phyloP scores from a whole-genome alignment of 1,140 invertebrate genomes.

The Brachionus plicatilis region DNA sequence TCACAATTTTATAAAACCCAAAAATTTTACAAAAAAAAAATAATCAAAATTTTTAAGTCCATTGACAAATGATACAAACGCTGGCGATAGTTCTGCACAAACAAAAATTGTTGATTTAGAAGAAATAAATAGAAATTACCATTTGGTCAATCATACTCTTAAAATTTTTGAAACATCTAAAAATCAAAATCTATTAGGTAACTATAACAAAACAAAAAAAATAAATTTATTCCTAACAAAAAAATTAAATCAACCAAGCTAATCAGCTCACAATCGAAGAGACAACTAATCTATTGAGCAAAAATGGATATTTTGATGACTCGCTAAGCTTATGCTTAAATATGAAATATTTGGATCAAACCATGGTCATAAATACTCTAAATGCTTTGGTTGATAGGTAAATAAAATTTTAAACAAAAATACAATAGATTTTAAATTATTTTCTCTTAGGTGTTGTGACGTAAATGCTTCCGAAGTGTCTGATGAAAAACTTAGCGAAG shows the following conservation, averaged over 20 bases:
- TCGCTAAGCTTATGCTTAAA: not conserved
- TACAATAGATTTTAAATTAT: not conserved
- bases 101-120: constrained; percentile 1
- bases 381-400: not conserved
- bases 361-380: not conserved
- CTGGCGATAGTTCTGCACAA: not conserved
- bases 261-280: constrained; percentile 9
- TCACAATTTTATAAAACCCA: not conserved
- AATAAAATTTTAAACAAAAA: not conserved
- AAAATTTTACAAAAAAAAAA: not conserved
- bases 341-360: not conserved
- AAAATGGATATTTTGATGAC: constrained; percentile 21
- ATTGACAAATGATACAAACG: not conserved
- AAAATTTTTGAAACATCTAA: not conserved
- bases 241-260: not conserved
- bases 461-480: not conserved
- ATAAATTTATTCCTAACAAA: not conserved
- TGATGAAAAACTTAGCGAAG: not conserved
- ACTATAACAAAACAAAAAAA: not conserved
- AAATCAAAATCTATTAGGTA: constrained; percentile 14
- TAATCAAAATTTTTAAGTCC: not conserved
- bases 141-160: not conserved
- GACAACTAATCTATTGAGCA: not conserved
- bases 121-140: constrained; percentile 36
- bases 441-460: constrained; percentile 17